These are phyloP conservation scores for Canis aureus DNA, from an alignment of 2,113 vertebrate species.

Conservation along the genomic window DNA sequence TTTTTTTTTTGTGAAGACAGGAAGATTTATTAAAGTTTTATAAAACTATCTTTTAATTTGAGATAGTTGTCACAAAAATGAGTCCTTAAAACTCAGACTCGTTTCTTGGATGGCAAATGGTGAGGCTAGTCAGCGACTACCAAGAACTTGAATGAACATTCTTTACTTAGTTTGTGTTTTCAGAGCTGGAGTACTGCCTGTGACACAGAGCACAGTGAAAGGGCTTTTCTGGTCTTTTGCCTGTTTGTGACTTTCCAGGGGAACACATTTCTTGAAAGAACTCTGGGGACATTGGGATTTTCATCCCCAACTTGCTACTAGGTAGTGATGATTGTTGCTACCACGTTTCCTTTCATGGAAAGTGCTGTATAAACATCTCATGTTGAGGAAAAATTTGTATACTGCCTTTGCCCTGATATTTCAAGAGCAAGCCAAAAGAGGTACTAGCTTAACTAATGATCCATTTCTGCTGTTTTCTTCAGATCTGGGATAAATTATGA, in stretches of 20 bases:
- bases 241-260: neutral
- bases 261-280: neutral
- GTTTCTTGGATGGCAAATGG: neutral
- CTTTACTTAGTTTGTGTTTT: conserved; percentile 32
- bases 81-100: neutral
- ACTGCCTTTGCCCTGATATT: neutral
- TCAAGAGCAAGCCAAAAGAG: conserved; percentile 15
- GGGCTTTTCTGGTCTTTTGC: conserved; percentile 12
- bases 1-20: neutral
- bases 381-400: neutral
- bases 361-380: neutral
- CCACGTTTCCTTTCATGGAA: neutral
- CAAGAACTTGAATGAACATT: neutral
- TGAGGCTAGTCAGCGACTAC: neutral
- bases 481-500: neutral
- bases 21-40: conserved; percentile 17
- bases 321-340: neutral
- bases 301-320: neutral
- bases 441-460: neutral
- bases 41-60: conserved; percentile 26
- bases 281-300: neutral
- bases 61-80: conserved; percentile 16
- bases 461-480: neutral
- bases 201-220: neutral
- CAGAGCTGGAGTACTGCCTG: neutral